phyloP scores from a whole-genome alignment of 2,888 invertebrate species.

The Phoronis australis region DNA sequence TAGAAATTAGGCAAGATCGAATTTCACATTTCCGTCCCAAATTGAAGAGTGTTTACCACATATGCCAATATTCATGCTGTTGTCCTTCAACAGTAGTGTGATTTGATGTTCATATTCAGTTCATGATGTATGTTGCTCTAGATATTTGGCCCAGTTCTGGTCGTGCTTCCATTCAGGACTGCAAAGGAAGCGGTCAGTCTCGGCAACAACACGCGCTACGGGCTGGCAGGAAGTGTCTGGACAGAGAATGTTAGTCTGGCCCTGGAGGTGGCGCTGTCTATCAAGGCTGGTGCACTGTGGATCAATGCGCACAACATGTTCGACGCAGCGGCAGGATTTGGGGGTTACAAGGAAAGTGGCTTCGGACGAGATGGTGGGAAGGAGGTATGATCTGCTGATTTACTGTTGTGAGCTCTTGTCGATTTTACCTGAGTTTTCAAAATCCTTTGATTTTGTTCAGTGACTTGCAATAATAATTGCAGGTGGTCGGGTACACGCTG shows the following conservation, averaged over 20 bases:
- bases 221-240: slow-evolving; percentile 59
- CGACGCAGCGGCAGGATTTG: slow-evolving; percentile 56
- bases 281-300: slow-evolving; percentile 59
- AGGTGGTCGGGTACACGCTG: too few species aligned
- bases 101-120: too few species aligned
- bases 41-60: too few species aligned
- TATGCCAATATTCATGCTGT: too few species aligned
- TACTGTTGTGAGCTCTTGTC: slow-evolving; percentile 5
- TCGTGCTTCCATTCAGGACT: slow-evolving; percentile 57
- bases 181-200: slow-evolving; percentile 59
- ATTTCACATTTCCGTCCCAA: too few species aligned
- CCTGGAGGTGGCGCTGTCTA: slow-evolving; percentile 56
- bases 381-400: slow-evolving; percentile 37
- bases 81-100: too few species aligned
- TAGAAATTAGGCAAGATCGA: too few species aligned
- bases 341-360: slow-evolving; percentile 57
- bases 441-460: too few species aligned
- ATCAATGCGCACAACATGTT: slow-evolving; percentile 58
- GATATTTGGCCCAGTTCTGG: slow-evolving; percentile 55
- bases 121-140: too few species aligned
- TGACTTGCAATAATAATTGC: too few species aligned
- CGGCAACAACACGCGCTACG: slow-evolving; percentile 58
- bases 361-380: slow-evolving; percentile 57
- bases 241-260: slow-evolving; percentile 58
- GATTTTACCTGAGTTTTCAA: too few species aligned